phyloP scores from a whole-genome alignment of 2,888 invertebrate genomes.

The Iselma pallidipennis region DNA sequence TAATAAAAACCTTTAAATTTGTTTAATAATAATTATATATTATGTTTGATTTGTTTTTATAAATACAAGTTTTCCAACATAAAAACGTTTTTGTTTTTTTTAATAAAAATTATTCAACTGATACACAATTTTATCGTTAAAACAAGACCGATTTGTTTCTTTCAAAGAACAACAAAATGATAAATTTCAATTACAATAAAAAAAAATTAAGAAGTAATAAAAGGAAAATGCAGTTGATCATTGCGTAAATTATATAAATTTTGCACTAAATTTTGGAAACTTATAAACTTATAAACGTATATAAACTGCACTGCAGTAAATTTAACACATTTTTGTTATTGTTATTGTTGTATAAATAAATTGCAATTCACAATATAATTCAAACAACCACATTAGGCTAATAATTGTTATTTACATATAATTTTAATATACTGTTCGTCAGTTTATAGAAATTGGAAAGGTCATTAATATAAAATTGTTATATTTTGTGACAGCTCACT shows the following conservation, averaged over 20 bases:
- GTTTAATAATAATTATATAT: conserved; percentile 31
- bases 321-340: conserved; percentile 21
- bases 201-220: too few relatives aligned
- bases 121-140: conserved; percentile 14
- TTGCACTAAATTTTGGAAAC: conserved; percentile 14
- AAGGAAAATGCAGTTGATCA: too few relatives aligned
- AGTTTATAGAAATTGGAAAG: conserved; percentile 32
- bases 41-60: conserved; percentile 30
- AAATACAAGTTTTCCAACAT: conserved; percentile 34
- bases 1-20: too few relatives aligned
- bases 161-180: too few relatives aligned
- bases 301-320: conserved; percentile 32
- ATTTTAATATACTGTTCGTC: conserved; percentile 43
- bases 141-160: conserved; percentile 13
- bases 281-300: conserved; percentile 12
- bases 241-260: neutral
- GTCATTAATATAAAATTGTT: neutral
- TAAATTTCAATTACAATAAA: too few relatives aligned
- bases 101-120: conserved; percentile 29
- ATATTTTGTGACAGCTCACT: conserved; percentile 12
- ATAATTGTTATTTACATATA: conserved; percentile 33
- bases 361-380: conserved; percentile 14
- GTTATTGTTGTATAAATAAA: neutral
- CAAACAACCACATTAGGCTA: conserved; percentile 34
- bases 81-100: conserved; percentile 26